Evolutionary conservation across 2,888 invertebrate genomes (phyloP).

Genomic region (Parnassius glacialis): DNA sequence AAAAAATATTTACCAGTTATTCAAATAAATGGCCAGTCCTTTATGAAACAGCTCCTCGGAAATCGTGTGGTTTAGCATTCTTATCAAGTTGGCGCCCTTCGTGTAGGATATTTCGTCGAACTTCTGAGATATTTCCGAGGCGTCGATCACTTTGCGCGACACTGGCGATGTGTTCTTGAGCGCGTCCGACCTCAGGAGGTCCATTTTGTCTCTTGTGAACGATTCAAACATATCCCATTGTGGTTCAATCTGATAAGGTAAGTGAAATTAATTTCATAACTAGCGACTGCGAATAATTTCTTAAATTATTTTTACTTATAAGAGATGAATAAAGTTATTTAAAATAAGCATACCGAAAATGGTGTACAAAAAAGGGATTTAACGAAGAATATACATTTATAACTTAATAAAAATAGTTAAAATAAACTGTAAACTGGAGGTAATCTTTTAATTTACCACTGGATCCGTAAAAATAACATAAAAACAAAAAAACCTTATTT

Average conservation of each 20-base stretch:
- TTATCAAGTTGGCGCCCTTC: conserved; percentile 80
- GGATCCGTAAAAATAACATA: too few relatives aligned
- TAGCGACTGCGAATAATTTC: too few relatives aligned
- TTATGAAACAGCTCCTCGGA: conserved; percentile 73
- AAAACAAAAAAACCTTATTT: too few relatives aligned
- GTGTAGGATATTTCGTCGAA: conserved; percentile 81
- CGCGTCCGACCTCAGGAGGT: conserved; percentile 76
- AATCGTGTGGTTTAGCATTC: conserved; percentile 82
- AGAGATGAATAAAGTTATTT: too few relatives aligned
- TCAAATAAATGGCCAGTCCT: conserved; percentile 76
- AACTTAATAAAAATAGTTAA: too few relatives aligned
- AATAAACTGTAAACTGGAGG: too few relatives aligned
- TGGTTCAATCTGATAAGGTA: conserved; percentile 73
- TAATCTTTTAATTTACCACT: too few relatives aligned
- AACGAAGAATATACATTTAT: too few relatives aligned
- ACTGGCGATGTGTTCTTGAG: conserved; percentile 80
- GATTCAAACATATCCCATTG: conserved; percentile 79
- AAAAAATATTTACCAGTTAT: conserved; percentile 63
- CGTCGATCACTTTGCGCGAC: conserved; percentile 71
- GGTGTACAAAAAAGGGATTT: too few relatives aligned
- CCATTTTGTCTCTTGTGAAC: conserved; percentile 78
- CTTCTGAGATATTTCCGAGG: conserved; percentile 80
- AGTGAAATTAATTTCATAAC: too few relatives aligned
- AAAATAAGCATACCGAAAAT: too few relatives aligned
- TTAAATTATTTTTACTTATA: too few relatives aligned